A percentile compares a stretch with the other conserved stretches of the same genome.
phyloP scores from a whole-genome alignment of 2,113 vertebrate genomes.

The Paramisgurnus dabryanus region DNA sequence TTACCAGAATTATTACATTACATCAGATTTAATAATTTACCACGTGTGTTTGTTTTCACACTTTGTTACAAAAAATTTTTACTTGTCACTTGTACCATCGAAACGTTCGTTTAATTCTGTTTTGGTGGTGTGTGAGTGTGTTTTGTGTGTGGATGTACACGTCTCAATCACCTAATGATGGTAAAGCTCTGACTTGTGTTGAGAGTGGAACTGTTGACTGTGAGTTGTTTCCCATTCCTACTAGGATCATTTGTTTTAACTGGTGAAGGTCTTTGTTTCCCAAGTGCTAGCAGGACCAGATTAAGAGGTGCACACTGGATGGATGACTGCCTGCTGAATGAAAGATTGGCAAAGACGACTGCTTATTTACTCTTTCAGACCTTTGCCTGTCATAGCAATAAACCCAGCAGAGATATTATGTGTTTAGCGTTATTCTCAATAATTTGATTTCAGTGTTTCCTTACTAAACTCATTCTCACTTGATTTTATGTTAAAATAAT shows the following conservation, averaged over 20 bases:
- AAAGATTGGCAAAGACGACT: slow-evolving; percentile 72
- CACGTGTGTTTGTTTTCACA: no score
- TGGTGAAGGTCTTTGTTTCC: slow-evolving; percentile 78
- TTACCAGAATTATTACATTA: no score
- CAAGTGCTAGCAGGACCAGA: slow-evolving; percentile 71
- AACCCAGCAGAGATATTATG: slow-evolving; percentile 67
- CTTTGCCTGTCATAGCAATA: slow-evolving; percentile 72
- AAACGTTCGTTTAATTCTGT: neutral
- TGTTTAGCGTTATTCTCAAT: slow-evolving; percentile 59
- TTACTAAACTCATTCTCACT: slow-evolving; percentile 64
- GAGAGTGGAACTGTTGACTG: slow-evolving; percentile 43
- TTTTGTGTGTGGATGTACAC: slow-evolving; percentile 10
- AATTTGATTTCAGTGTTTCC: slow-evolving; percentile 39
- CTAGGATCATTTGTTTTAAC: slow-evolving; percentile 76
- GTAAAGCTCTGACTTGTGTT: slow-evolving; percentile 43
- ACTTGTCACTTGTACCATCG: no score
- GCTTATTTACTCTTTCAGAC: slow-evolving; percentile 64
- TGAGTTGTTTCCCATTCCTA: slow-evolving; percentile 73
- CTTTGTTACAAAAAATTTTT: no score
- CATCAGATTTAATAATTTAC: no score
- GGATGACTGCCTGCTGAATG: slow-evolving; percentile 71
- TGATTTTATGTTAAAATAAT: slow-evolving; percentile 10
- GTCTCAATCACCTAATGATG: slow-evolving; percentile 1
- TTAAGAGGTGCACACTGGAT: slow-evolving; percentile 78
- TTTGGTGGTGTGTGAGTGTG: neutral